These are phyloP conservation scores for Pyrocoelia pectoralis DNA, from an alignment of 2,888 invertebrate genomes.

Conservation along the genomic window DNA sequence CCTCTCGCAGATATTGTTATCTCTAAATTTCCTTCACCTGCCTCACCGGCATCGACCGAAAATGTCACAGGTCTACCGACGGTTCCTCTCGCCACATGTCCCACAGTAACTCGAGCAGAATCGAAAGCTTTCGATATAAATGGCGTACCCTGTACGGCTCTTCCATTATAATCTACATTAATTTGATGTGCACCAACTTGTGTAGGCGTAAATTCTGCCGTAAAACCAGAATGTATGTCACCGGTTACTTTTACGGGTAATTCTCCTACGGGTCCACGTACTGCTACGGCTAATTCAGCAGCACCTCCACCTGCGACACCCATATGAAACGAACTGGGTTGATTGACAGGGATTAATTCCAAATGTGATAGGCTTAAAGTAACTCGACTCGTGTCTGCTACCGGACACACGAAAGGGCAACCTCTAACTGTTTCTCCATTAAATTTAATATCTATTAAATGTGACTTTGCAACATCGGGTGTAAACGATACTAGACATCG, in stretches of 20 bases:
- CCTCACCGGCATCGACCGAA: constrained; percentile 94
- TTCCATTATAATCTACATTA: constrained; percentile 89
- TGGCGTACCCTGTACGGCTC: constrained; percentile 88
- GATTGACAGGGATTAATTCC: constrained; percentile 87
- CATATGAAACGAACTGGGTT: constrained; percentile 81
- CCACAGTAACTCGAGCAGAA: constrained; percentile 82
- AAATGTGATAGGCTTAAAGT: constrained; percentile 76
- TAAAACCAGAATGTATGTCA: constrained; percentile 86
- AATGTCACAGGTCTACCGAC: constrained; percentile 94
- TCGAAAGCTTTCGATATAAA: constrained; percentile 94
- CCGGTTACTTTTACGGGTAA: constrained; percentile 90
- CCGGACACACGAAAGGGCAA: constrained; percentile 89
- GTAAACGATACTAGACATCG: constrained; percentile 94
- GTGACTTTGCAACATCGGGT: constrained; percentile 89
- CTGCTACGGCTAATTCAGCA: constrained; percentile 89
- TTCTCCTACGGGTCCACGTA: constrained; percentile 86
- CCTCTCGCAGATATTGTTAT: constrained; percentile 95
- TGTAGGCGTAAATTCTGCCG: constrained; percentile 90
- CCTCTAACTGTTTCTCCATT: constrained; percentile 93
- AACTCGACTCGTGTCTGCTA: constrained; percentile 80
- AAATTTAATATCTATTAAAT: constrained; percentile 94
- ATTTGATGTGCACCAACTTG: constrained; percentile 94
- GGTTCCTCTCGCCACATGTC: constrained; percentile 79
- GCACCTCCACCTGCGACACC: constrained; percentile 76
- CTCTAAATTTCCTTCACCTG: constrained; percentile 97